A percentile compares a stretch with the other conserved stretches of the same genome.
Conservation (phyloP, 1,140 invertebrate species). For the Tetraneura akinire region DNA sequence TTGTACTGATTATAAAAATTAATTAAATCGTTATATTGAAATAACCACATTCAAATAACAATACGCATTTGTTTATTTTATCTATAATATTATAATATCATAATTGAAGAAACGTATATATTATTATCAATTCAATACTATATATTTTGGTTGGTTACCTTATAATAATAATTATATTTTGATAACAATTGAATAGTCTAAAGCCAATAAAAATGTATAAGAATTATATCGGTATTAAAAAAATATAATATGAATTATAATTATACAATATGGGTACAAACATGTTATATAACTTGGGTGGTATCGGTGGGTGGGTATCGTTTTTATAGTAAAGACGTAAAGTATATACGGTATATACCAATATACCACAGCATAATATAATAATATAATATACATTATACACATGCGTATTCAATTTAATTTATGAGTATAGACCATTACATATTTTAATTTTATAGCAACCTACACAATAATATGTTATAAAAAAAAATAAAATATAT, state of each 20-base stretch:
- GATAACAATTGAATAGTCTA: not conserved
- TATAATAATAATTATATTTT: not conserved
- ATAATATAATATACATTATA: too few species aligned
- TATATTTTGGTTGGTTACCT: too few species aligned
- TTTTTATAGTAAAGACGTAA: not conserved
- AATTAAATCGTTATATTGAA: too few species aligned
- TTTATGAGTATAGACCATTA: not conserved
- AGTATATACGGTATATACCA: too few species aligned
- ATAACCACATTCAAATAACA: too few species aligned
- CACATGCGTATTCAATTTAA: not conserved
- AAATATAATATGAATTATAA: too few species aligned
- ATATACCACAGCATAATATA: not conserved
- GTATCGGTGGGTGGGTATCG: conserved; percentile 10
- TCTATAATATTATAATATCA: too few species aligned
- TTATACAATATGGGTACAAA: not conserved
- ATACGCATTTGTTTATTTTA: too few species aligned
- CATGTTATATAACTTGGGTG: not conserved
- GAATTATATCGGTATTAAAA: not conserved
- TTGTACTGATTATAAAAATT: too few species aligned
- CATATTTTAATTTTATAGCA: not conserved
- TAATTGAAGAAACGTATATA: too few species aligned
- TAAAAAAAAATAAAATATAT: too few species aligned
- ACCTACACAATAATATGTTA: conserved; percentile 3
- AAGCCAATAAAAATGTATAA: not conserved
- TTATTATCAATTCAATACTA: too few species aligned